These are phyloP conservation scores for Clusia tigrina DNA, from an alignment of 2,888 invertebrate genomes.

Conservation along the genomic window DNA sequence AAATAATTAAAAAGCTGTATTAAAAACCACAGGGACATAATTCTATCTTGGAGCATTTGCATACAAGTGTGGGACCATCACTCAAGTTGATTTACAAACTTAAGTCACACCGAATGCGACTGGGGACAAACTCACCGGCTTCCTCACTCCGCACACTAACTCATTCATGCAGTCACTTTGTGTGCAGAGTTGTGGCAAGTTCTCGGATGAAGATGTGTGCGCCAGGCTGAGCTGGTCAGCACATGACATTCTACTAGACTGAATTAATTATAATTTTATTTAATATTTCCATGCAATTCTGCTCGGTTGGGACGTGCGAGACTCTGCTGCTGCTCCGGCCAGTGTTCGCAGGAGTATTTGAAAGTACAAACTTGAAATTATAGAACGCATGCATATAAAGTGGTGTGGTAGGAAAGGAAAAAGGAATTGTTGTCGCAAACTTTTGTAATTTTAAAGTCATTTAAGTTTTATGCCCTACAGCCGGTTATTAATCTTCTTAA, in stretches of 20 bases:
- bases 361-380: no score
- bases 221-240: no score
- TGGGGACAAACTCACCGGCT: not conserved
- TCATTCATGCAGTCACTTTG: not conserved
- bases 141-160: not conserved
- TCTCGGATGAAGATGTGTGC: no score
- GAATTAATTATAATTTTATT: slow-evolving; percentile 31
- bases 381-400: no score
- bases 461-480: slow-evolving; percentile 5
- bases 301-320: not conserved
- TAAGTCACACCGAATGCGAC: not conserved
- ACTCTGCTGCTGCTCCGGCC: not conserved
- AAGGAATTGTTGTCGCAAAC: not conserved
- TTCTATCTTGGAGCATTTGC: slow-evolving; percentile 19
- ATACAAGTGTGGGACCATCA: slow-evolving; percentile 23
- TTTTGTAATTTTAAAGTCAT: slow-evolving; percentile 7
- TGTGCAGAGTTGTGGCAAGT: not conserved
- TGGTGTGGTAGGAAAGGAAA: not conserved
- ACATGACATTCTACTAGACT: no score
- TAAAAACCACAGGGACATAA: no score
- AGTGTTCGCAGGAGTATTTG: no score
- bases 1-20: no score
- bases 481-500: not conserved
- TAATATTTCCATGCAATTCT: slow-evolving; percentile 15
- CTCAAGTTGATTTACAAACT: slow-evolving; percentile 25